Evolutionary conservation across 1,140 invertebrate genomes (phyloP), one percentile per base, ranked within the genome.

Genomic region (Lordiphosa clarofinis): DNA sequence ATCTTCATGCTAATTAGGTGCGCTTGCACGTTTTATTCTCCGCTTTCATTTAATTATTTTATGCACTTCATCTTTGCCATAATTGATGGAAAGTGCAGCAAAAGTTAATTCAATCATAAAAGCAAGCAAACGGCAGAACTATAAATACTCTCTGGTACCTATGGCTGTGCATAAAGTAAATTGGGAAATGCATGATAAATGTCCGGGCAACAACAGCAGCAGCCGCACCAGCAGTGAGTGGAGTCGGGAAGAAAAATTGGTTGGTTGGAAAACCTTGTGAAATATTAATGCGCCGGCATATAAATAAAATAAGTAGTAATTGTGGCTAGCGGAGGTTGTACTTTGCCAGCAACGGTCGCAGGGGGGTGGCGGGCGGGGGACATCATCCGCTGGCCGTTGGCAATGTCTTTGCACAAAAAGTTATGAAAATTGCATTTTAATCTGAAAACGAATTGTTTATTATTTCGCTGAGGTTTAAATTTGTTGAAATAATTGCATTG

Each of bases 341-440:
- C 56, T 69, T 37, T 49, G 40, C n/a, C 15, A n/a, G 40, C 21
- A 31, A n/a, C 4, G 37, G 19, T 31, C 19, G 12, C 50, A 10
- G 21, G 15, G 40, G 31, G 55, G 6, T 36, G 21, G 8, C 31
- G 37, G 31, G 50, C 19, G 19, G 31, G 3, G 12, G 47, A 13
- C 36, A 50, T 24, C 42, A 49, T 11, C 48, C 39, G 35, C 12
- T 19, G 19, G 10, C 55, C 56, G 43, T 31, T 68, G 56, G 49
- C 55, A 47, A 61, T 69, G 66, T 70, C 61, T 74, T 76, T 72
- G 72, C 50, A 59, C 78, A 84, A 81, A 81, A 78, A 86, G 78
- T 84, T 84, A 84, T 84, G 78, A 84, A 84, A 84, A 84, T 84
- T 84, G 78, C 78, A 84, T 84, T 84, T 84, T 84, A 86, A 84